Evolutionary conservation across 2,888 invertebrate species (phyloP).

Genomic region (Alloscopus bannaensis): DNA sequence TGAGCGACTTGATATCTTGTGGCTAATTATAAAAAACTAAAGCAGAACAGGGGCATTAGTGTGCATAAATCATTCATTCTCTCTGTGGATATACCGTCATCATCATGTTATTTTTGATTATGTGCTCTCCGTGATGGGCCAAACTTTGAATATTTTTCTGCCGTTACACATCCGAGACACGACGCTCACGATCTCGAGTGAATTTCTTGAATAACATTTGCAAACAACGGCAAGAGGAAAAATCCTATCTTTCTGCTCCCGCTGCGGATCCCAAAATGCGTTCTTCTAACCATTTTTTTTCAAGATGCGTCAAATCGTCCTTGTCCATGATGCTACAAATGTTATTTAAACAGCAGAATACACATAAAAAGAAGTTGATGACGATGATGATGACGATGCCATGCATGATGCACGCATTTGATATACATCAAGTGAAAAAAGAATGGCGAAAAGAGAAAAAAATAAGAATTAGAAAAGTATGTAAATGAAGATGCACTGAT

Average conservation of each 20-base stretch:
- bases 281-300: no score
- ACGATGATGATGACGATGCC: slow-evolving; percentile 2
- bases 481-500: slow-evolving; percentile 54
- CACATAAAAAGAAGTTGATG: slow-evolving; percentile 16
- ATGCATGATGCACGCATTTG: slow-evolving; percentile 57
- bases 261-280: slow-evolving; percentile 30
- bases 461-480: neutral
- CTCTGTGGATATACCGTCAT: neutral
- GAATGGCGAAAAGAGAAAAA: slow-evolving; percentile 11
- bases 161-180: slow-evolving; percentile 58
- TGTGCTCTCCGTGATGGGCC: slow-evolving; percentile 27
- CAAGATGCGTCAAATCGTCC: slow-evolving; percentile 47
- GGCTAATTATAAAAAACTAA: slow-evolving; percentile 46
- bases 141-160: slow-evolving; percentile 36
- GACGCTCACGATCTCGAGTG: slow-evolving; percentile 50
- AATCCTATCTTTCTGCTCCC: slow-evolving; percentile 32
- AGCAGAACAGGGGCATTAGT: slow-evolving; percentile 52
- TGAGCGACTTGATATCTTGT: slow-evolving; percentile 25
- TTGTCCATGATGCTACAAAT: slow-evolving; percentile 44
- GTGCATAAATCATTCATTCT: slow-evolving; percentile 46
- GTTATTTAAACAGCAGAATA: neutral
- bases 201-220: slow-evolving; percentile 14
- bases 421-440: slow-evolving; percentile 48
- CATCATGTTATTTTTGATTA: neutral
- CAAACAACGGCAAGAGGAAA: slow-evolving; percentile 13